phyloP scores from a whole-genome alignment of 1,140 invertebrate genomes.

The Rhopalosiphum maidis region DNA sequence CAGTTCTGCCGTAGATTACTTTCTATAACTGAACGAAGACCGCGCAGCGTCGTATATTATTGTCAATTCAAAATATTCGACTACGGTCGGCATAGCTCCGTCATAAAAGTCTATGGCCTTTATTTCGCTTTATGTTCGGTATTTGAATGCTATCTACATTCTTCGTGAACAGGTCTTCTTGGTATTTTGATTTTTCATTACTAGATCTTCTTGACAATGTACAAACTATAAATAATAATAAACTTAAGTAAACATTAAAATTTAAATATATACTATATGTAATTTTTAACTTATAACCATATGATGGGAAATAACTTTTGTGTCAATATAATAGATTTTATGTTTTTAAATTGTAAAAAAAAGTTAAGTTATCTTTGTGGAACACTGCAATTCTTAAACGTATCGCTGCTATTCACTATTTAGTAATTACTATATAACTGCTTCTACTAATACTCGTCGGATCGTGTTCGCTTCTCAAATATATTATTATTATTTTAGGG shows the following conservation, averaged over 20 bases:
- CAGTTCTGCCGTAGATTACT: neutral
- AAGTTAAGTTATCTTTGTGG: neutral
- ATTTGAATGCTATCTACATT: no score
- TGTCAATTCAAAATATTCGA: no score
- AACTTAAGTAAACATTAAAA: no score
- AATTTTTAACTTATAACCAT: neutral
- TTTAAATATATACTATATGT: neutral
- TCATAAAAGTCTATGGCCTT: neutral
- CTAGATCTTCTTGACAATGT: no score
- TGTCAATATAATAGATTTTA: neutral
- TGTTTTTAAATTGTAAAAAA: neutral
- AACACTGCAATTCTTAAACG: neutral
- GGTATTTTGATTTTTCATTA: no score
- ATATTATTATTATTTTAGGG: neutral
- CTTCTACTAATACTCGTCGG: neutral
- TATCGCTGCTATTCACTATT: neutral
- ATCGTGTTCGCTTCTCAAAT: neutral
- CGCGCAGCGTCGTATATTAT: neutral
- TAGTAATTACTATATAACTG: neutral
- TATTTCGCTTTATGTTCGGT: no score
- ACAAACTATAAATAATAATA: no score
- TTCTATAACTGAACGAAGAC: slow-evolving; percentile 18
- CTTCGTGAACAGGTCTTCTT: no score
- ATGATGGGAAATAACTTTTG: neutral
- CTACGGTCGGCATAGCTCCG: neutral